Conservation (phyloP, 2,888 invertebrate genomes). For the Drosophila kambysellisi region DNA sequence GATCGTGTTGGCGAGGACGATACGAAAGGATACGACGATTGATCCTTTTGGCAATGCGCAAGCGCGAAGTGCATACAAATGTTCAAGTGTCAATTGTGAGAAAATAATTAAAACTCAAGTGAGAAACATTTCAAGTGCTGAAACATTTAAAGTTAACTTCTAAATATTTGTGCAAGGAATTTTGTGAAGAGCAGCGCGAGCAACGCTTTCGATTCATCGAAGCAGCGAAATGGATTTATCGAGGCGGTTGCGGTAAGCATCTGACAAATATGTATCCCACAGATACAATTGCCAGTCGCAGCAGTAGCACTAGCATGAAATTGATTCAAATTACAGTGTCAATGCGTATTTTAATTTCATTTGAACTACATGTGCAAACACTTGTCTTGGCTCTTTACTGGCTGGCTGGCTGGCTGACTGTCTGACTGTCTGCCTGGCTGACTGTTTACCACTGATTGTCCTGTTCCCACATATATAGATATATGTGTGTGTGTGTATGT, state of each 20-base stretch:
- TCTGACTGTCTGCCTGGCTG: constrained; percentile 23
- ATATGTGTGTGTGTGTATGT: constrained; percentile 11
- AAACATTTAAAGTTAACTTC: constrained; percentile 29
- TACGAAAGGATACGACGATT: constrained; percentile 24
- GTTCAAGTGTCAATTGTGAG: constrained; percentile 46
- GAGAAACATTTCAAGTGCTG: constrained; percentile 47
- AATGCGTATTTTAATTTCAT: constrained; percentile 81
- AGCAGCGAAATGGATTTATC: constrained; percentile 84
- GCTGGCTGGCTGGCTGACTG: constrained; percentile 23
- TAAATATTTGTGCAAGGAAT: constrained; percentile 42
- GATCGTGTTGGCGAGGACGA: constrained; percentile 47
- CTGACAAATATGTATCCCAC: constrained; percentile 69
- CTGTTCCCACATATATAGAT: constrained; percentile 40
- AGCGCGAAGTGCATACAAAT: constrained; percentile 62
- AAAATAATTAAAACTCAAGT: constrained; percentile 77
- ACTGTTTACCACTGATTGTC: constrained; percentile 45
- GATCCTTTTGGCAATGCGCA: constrained; percentile 65
- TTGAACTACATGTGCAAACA: constrained; percentile 81
- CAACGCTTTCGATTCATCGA: constrained; percentile 58
- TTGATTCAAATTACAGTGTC: constrained; percentile 82
- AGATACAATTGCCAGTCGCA: constrained; percentile 48
- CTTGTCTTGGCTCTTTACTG: constrained; percentile 62
- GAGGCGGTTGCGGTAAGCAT: constrained; percentile 85
- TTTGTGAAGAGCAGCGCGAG: constrained; percentile 36
- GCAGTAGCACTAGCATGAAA: constrained; percentile 54